Base-by-base conservation (phyloP, 1,140 invertebrate species). In the Procambarus clarkii region DNA sequence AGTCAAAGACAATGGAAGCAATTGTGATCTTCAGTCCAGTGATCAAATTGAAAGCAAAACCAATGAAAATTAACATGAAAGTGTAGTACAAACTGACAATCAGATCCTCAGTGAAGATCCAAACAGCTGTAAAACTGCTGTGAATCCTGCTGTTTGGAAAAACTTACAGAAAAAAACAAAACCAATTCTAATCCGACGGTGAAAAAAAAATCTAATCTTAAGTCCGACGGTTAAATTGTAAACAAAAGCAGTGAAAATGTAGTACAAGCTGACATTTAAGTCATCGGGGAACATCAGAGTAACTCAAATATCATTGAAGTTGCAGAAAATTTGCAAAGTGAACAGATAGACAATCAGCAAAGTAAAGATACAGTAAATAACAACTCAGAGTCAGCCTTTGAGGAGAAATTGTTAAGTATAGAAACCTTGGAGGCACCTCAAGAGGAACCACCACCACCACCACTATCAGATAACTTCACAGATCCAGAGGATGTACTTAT, bases 401-500 rank as follows among this genome's bases (percentile, higher is more conserved):
- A 64, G 18, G 60, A 9, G 7, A 21, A 7, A 64, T n/a, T 3
- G 8, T 3, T 21, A 15, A 64, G 8, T 64, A 18, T 18, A 13
- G 44, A 76, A 15, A 24, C n/a, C 48, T 24, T 24, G n/a, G 44
- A 69, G 46, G 18, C 64, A 64, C 24, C 45, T n/a, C 15, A 0
- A 71, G 24, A 64, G 21, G 60, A 45, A 24, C 60, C 5, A 15
- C 60, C 3, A 50, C n/a, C n/a, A n/a, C n/a, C n/a, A n/a, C 77
- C 54, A 69, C 79, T 34, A 5, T 64, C 80, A 78, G 15, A 58
- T 0, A n/a, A 11, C 21, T 2, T 58, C 34, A 46, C 44, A 77
- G 77, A 58, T 71, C 45, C 82, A 15, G 87, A 90, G 34, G 92
- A 92, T 24, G 24, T 92, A 13, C 92, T 88, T 9, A 90, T 92